These are phyloP conservation scores for Setipinna tenuifilis DNA, from an alignment of 2,797 vertebrate genomes.

Conservation along the genomic window DNA sequence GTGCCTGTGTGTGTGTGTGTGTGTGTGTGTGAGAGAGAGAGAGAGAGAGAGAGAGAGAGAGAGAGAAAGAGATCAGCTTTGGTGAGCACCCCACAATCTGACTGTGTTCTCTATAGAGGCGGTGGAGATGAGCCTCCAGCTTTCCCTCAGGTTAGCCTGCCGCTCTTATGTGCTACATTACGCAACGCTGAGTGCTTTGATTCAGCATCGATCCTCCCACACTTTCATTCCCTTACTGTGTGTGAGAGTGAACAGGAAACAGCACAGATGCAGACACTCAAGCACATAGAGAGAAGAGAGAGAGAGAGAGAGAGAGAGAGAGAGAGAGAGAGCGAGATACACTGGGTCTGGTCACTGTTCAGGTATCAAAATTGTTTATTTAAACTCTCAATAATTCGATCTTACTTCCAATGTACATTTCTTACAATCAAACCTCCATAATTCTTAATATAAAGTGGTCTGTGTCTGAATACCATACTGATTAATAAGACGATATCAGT, in stretches of 20 bases:
- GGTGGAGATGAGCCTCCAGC: background rate
- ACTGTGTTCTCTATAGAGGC: background rate
- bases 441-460: background rate
- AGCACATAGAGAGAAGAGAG: background rate
- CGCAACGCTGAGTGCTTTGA: background rate
- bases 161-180: background rate
- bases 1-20: too few species aligned
- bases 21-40: too few species aligned
- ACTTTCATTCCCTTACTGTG: background rate
- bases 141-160: background rate
- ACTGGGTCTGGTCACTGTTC: background rate
- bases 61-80: background rate
- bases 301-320: background rate
- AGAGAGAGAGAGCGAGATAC: too few species aligned
- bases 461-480: conserved; percentile 4
- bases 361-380: conserved; percentile 25
- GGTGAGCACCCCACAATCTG: background rate
- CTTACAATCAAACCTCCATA: background rate
- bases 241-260: too few species aligned
- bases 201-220: background rate
- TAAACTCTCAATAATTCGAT: background rate
- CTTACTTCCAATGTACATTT: background rate
- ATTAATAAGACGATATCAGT: background rate
- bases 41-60: too few species aligned
- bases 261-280: too few species aligned